Evolutionary conservation across 2,113 vertebrate species (phyloP).

Genomic region (Crotophaga sulcirostris): DNA sequence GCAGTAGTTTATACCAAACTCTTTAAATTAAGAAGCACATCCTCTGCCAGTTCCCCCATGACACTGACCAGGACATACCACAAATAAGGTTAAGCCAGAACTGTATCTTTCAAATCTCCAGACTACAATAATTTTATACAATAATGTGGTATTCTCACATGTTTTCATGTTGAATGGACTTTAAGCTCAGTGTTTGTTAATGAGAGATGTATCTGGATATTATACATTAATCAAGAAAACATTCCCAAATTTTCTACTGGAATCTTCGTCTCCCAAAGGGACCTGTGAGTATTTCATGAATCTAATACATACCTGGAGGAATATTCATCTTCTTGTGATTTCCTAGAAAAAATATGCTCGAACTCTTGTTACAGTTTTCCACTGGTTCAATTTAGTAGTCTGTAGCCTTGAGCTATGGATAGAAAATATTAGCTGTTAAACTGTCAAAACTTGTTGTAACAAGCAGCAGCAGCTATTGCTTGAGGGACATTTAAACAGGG

Average conservation of each 20-base stretch:
- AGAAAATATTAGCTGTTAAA: slow-evolving; percentile 15
- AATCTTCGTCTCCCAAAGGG: background rate
- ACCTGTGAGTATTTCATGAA: background rate
- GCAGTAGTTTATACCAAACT: background rate
- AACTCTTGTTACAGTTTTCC: background rate
- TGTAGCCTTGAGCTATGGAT: background rate
- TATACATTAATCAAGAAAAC: background rate
- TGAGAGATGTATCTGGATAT: background rate
- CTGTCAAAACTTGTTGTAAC: slow-evolving; percentile 2
- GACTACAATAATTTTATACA: background rate
- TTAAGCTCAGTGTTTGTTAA: background rate
- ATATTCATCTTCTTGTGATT: background rate
- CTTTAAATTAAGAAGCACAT: background rate
- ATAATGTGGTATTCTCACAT: fast-evolving
- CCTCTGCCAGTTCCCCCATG: background rate
- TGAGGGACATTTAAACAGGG: background rate
- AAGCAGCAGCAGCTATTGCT: background rate
- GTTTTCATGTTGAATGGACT: background rate
- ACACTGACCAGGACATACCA: background rate
- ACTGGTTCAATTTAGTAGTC: background rate
- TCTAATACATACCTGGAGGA: background rate
- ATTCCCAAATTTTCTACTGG: background rate
- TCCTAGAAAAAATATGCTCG: background rate
- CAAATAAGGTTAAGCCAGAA: background rate
- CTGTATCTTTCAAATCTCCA: background rate